A percentile compares a stretch with the other conserved stretches of the same genome.
These are phyloP conservation scores for Diceros bicornis DNA, from an alignment of 2,797 vertebrate species.

Conservation along the genomic window DNA sequence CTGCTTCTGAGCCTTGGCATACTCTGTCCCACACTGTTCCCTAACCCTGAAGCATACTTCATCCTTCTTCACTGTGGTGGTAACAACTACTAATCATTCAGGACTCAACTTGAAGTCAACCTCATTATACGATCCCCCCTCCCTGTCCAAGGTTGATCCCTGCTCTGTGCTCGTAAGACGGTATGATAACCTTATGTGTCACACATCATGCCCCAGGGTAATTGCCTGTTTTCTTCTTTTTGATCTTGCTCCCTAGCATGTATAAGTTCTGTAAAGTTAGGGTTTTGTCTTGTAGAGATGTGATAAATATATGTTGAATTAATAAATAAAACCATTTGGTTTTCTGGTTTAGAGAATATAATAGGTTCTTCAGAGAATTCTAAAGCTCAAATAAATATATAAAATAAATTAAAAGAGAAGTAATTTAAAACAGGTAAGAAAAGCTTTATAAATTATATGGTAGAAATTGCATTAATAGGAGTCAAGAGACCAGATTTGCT, in stretches of 20 bases:
- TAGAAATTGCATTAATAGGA: background rate
- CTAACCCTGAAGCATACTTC: background rate
- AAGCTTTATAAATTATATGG: conserved; percentile 2
- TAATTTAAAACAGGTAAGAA: conserved; percentile 46
- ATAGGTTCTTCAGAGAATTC: background rate
- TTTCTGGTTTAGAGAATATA: conserved; percentile 21
- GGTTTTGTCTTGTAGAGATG: background rate
- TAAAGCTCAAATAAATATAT: conserved; percentile 38
- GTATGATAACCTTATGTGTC: background rate
- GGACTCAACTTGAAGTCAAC: background rate
- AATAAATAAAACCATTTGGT: background rate
- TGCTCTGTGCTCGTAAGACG: background rate
- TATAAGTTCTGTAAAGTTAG: background rate
- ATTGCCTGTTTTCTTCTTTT: background rate
- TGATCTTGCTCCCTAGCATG: background rate
- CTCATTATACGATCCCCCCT: background rate
- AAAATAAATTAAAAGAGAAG: conserved; percentile 1
- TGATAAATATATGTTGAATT: conserved; percentile 2
- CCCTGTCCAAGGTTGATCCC: background rate
- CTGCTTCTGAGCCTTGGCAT: background rate
- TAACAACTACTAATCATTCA: background rate
- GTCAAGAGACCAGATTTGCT: background rate
- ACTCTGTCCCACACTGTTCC: background rate
- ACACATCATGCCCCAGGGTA: background rate
- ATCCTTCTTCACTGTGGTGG: background rate